Evolutionary conservation across 2,797 vertebrate species (phyloP), one percentile per base, ranked within the genome.

Genomic region (Chrosomus eos): DNA sequence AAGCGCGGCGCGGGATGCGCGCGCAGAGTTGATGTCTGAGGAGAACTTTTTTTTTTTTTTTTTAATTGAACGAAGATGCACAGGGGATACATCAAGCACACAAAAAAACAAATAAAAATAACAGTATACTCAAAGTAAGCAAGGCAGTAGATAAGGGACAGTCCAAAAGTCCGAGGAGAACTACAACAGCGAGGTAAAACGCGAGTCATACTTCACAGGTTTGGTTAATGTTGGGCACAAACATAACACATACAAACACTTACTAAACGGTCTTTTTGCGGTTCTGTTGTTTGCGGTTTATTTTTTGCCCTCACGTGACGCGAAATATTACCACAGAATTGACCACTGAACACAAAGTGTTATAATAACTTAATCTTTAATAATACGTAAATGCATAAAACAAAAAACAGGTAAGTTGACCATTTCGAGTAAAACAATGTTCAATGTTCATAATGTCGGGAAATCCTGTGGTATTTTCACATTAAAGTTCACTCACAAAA

Each of bases 331-430:
- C 10, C n/a, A 62, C 58, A 26, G 11, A 62, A 62, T 14, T 28
- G 3, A 31, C 31, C 6, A 23, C 21, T n/a, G 28, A 38, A 48
- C 70, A 48, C n/a, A 51, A 51, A 7, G 13, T n/a, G 31, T 40
- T 60, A 18, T 18, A 77, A 77, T 60, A 28, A 60, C 8, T 40
- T 38, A 40, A 76, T 58, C n/a, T 83, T 67, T 40, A 76, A 58
- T 33, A 10, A 60, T 18, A 23, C 10, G 40, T 48, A 66, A 51
- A 48, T 18, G 10, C 26, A 40, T 28, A 8, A 28, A 11, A 72
- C 13, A n/a, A 6, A 40, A 51, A 31, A 81, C 73, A 36, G 31
- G 48, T n/a, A 36, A 16, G 4, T 76, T 58, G 53, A 18, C 2
- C 23, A 14, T 23, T 75, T 53, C 48, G 45, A 33, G 28, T 76